phyloP scores from a whole-genome alignment of 2,888 invertebrate species.

The Ochlodes sylvanus region DNA sequence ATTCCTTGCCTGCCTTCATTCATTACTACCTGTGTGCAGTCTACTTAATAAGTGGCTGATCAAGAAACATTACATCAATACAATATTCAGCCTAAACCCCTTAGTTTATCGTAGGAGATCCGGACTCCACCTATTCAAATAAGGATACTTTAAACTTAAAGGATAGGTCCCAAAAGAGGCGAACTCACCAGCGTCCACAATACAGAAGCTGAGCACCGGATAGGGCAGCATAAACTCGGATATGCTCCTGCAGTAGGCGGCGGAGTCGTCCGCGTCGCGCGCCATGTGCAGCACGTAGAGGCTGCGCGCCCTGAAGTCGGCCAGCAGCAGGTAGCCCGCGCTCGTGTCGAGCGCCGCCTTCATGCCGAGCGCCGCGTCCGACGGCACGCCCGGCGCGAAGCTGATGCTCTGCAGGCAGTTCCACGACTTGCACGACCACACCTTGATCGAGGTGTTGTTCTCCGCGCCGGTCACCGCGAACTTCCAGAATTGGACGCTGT shows the following conservation, averaged over 20 bases:
- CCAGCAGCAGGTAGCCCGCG: constrained; percentile 93
- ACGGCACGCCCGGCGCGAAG: constrained; percentile 83
- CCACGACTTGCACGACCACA: constrained; percentile 98
- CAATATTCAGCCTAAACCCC: too few species aligned
- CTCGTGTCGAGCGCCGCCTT: constrained; percentile 94
- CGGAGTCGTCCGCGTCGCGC: constrained; percentile 74
- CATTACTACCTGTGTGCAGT: too few species aligned
- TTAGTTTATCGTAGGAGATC: too few species aligned
- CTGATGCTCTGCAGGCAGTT: constrained; percentile 94
- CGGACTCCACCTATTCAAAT: too few species aligned
- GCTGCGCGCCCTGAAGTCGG: constrained; percentile 93
- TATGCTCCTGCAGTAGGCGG: constrained; percentile 89
- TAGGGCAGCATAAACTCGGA: constrained; percentile 95
- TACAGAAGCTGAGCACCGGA: constrained; percentile 95
- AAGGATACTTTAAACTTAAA: too few species aligned
- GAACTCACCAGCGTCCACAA: constrained; percentile 90
- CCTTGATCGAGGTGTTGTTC: constrained; percentile 94
- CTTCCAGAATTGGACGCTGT: constrained; percentile 93
- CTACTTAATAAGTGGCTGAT: too few species aligned
- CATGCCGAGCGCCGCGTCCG: constrained; percentile 74
- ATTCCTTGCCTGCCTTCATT: too few species aligned
- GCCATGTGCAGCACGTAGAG: constrained; percentile 92
- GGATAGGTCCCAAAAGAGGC: too few species aligned
- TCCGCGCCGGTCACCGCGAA: constrained; percentile 96
- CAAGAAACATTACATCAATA: too few species aligned